These are phyloP conservation scores for Turritopsis rubra DNA, from an alignment of 30 jellyfish, hydroid and myxozoan species.

Conservation along the genomic window DNA sequence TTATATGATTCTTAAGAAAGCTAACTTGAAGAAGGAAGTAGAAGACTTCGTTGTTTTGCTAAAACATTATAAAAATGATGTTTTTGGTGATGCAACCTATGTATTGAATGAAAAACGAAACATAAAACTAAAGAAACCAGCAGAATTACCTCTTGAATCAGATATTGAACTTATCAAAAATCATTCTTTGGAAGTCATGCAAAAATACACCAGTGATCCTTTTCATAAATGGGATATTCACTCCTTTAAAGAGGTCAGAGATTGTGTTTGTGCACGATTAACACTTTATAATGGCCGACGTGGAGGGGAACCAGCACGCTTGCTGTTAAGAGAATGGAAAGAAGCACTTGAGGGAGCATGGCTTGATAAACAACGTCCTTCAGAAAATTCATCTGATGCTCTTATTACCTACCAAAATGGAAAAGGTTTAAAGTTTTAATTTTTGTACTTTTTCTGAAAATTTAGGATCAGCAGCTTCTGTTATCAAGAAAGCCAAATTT, in stretches of 20 bases:
- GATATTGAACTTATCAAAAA: neutral
- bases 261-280: constrained; percentile 2
- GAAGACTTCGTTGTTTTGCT: constrained; percentile 17
- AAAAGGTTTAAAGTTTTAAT: neutral
- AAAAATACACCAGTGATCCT: neutral
- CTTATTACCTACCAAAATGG: constrained; percentile 13
- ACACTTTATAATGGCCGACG: constrained; percentile 3
- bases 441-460: neutral
- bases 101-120: constrained; percentile 4
- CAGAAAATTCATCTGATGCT: constrained; percentile 6
- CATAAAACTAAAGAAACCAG: constrained; percentile 19
- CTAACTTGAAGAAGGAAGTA: constrained; percentile 6
- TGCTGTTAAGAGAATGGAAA: constrained; percentile 22
- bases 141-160: constrained; percentile 25
- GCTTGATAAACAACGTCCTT: constrained; percentile 23
- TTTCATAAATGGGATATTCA: constrained; percentile 5
- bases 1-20: constrained; percentile 5
- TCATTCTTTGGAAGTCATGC: neutral
- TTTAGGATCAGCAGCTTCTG: no score
- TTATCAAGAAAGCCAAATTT: neutral
- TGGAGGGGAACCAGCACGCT: constrained; percentile 21
- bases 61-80: constrained; percentile 2
- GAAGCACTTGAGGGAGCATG: constrained; percentile 37
- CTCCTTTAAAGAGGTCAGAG: neutral
- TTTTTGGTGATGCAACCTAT: constrained; percentile 22